Base-by-base conservation (phyloP, 2,113 vertebrate species). In the Trematocara nigrifrons region DNA sequence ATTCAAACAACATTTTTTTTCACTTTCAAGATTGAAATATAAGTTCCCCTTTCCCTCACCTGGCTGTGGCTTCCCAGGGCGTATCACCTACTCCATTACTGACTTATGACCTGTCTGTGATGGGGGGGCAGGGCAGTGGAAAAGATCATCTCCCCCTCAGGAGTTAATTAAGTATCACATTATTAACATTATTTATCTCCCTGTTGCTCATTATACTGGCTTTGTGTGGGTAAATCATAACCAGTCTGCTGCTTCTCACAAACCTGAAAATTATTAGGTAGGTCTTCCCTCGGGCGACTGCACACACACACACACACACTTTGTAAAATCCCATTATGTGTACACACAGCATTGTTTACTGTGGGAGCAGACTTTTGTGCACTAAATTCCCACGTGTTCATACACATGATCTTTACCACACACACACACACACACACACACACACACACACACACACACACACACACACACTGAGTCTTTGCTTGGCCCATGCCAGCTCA, bases 181-280 rank as follows among this genome's bases (percentile, higher is more conserved):
- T 84, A 86, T 90, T 77, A 80, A 69, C 69, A 81, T 80, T 81
- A 87, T 87, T 80, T 91, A 89, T 86, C 80, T 86, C 78, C n/a
- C 40, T 88, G 84, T 57, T 74, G 80, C 79, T 87, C 83, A 85
- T 90, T 90, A 86, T 79, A 45, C 13, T 1, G 7, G 20, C 81
- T 71, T 82, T 83, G 81, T 87, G 80, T 66, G 80, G 82, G 78
- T 59, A 66, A 78, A 82, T 38, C 54, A 15, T 22, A 54, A 86
- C 90, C 45, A 82, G 35, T 47, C 80, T 12, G 49, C 38, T 57
- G 35, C 52, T 74, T 22, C 42, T 38, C 76, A 82, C 71, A 33
- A 84, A 40, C 33, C 54, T 69, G 29, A 86, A 61, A 84, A 79
- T 79, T 51, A 80, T 84, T 40, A 69, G 31, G 29, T 35, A 38